Percentiles rank a stretch among this genome's conserved stretches.
Conservation (phyloP, 2,113 vertebrate genomes). For the Engraulis encrasicolus region DNA sequence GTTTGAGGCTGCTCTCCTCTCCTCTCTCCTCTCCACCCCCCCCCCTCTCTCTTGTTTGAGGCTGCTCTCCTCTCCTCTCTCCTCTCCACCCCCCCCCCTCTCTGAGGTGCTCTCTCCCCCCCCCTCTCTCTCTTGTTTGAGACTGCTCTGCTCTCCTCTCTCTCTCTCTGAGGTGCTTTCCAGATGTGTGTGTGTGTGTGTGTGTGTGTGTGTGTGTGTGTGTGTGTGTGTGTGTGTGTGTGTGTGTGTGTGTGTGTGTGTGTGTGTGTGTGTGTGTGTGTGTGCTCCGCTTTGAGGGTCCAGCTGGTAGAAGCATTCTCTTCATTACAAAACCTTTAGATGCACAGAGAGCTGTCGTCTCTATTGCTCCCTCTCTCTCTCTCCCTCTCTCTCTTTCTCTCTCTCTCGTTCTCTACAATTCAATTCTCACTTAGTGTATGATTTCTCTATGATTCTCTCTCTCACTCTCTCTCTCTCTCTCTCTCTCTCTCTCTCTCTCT, state of each 20-base stretch:
- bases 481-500: not conserved
- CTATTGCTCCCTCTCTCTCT: too few species aligned
- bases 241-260: too few species aligned
- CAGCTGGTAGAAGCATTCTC: slow-evolving; percentile 63
- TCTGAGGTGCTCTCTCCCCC: not conserved
- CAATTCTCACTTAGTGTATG: too few species aligned
- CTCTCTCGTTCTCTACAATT: too few species aligned
- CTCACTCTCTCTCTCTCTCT: too few species aligned
- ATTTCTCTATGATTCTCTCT: too few species aligned
- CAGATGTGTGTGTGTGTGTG: too few species aligned
- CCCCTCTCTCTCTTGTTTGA: not conserved
- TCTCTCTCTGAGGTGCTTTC: slow-evolving; percentile 55
- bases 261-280: slow-evolving; percentile 31
- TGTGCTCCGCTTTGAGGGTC: slow-evolving; percentile 44
- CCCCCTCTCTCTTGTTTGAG: not conserved
- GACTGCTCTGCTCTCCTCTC: not conserved
- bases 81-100: not conserved
- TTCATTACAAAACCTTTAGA: not conserved
- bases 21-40: not conserved
- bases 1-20: slow-evolving; percentile 3
- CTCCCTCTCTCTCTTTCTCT: too few species aligned
- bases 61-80: not conserved
- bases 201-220: too few species aligned
- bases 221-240: too few species aligned
- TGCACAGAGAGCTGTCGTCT: not conserved